Evolutionary conservation across 2,888 invertebrate genomes (phyloP).

Genomic region (Enoplolaimus lenunculus): DNA sequence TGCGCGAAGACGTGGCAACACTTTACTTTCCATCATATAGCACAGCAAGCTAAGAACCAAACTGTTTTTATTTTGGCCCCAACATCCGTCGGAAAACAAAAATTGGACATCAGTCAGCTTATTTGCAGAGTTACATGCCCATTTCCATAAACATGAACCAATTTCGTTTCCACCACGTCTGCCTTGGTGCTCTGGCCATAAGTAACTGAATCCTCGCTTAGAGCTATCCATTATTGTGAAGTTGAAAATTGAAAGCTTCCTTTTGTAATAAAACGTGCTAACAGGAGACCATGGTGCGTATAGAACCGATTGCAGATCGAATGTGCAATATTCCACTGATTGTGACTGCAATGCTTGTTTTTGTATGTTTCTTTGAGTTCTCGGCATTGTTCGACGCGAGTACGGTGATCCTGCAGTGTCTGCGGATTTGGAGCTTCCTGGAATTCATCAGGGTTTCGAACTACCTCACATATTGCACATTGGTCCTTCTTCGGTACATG

Average conservation of each 20-base stretch:
- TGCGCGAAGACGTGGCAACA: neutral
- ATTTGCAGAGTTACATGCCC: neutral
- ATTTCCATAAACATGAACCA: neutral
- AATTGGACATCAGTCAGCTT: neutral
- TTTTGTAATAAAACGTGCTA: neutral
- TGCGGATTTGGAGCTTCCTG: neutral
- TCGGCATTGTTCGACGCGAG: neutral
- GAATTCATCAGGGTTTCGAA: neutral
- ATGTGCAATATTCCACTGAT: neutral
- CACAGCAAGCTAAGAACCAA: neutral
- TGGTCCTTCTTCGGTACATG: neutral
- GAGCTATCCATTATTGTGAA: neutral
- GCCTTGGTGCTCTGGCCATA: neutral
- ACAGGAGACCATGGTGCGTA: neutral
- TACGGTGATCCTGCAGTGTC: neutral
- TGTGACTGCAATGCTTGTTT: neutral
- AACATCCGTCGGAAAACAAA: neutral
- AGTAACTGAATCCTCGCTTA: neutral
- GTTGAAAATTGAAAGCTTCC: neutral
- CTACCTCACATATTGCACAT: neutral
- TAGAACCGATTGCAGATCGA: neutral
- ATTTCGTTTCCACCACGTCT: neutral
- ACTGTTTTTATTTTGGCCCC: constrained; percentile 1
- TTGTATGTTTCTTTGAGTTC: neutral
- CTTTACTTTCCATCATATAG: neutral